A percentile compares a stretch with the other conserved stretches of the same genome.
Evolutionary conservation across 2,888 invertebrate genomes (phyloP).

Genomic region (Tenthredo distinguenda): DNA sequence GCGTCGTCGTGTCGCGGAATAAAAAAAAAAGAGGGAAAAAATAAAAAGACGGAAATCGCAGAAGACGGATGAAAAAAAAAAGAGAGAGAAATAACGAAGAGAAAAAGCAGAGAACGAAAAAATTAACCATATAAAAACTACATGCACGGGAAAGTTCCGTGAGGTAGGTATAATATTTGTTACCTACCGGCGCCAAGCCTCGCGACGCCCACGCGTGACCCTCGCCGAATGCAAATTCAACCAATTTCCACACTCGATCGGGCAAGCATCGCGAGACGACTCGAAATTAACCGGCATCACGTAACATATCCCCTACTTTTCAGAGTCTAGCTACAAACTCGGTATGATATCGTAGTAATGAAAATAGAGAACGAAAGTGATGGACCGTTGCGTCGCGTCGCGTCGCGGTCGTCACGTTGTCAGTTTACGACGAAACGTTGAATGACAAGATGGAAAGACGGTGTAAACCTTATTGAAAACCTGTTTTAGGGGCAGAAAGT

Average conservation of each 20-base stretch:
- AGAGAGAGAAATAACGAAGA: conserved; percentile 45
- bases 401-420: background rate
- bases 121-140: conserved; percentile 18
- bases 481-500: conserved; percentile 38
- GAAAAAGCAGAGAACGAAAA: background rate
- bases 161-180: conserved; percentile 16
- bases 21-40: background rate
- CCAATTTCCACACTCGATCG: conserved; percentile 50
- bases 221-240: conserved; percentile 48
- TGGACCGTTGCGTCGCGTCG: background rate
- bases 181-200: conserved; percentile 48
- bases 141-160: conserved; percentile 32
- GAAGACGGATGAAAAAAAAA: background rate
- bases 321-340: background rate
- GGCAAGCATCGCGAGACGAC: conserved; percentile 30
- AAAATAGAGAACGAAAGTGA: conserved; percentile 7
- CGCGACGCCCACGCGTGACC: conserved; percentile 49
- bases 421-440: conserved; percentile 7
- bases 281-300: conserved; percentile 41
- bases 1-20: conserved; percentile 26
- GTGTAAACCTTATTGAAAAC: background rate
- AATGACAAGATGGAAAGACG: background rate
- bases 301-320: conserved; percentile 21
- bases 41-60: conserved; percentile 24
- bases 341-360: background rate